Conservation (phyloP, 2,797 vertebrate species). For the Siniperca undulata region DNA sequence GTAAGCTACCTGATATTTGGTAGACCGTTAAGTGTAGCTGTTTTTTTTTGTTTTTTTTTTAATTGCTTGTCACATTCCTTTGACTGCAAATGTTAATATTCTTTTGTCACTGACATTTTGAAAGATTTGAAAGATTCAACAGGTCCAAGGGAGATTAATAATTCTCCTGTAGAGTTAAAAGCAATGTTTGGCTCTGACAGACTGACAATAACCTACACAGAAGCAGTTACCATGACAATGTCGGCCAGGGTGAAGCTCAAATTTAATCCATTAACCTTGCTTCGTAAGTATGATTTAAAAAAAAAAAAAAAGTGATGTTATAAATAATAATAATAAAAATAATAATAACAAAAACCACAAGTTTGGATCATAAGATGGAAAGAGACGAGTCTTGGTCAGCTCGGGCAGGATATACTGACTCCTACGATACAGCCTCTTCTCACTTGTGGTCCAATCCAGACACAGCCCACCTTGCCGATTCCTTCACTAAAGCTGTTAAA, state of each 20-base stretch:
- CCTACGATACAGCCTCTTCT: slow-evolving; percentile 18
- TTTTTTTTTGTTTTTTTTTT: not conserved
- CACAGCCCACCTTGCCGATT: not conserved
- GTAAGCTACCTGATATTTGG: not conserved
- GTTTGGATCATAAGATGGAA: not conserved
- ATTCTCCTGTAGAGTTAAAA: slow-evolving; percentile 10
- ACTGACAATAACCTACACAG: not conserved
- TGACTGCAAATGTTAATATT: not conserved
- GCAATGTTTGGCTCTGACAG: not conserved
- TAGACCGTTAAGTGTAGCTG: not conserved
- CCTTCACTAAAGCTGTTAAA: slow-evolving; percentile 23
- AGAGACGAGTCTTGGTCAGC: not conserved
- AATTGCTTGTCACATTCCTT: not conserved
- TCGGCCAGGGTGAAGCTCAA: not conserved
- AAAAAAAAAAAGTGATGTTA: too few species aligned
- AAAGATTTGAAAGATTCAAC: not conserved
- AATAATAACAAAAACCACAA: not conserved
- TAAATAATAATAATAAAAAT: too few species aligned
- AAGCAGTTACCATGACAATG: slow-evolving; percentile 10
- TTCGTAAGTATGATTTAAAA: not conserved
- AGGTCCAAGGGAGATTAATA: not conserved
- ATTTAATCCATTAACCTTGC: not conserved
- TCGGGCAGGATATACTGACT: not conserved
- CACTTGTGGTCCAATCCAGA: not conserved
- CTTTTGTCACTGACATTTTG: not conserved